Percentiles rank a stretch among this genome's conserved stretches.
phyloP scores from a whole-genome alignment of 2,888 invertebrate species.

The Polymixis lichenea region DNA sequence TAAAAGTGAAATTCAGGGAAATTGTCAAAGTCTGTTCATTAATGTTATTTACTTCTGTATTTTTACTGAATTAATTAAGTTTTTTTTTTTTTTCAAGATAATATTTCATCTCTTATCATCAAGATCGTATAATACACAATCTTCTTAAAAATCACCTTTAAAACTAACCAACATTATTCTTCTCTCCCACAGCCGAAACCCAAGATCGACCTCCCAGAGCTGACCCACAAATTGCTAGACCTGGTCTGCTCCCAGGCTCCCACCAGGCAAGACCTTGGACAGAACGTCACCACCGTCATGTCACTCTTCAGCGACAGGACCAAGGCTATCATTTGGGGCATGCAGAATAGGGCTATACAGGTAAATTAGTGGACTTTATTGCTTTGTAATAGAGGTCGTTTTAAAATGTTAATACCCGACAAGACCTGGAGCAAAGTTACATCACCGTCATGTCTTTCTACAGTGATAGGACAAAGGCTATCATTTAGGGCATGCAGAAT shows the following conservation, averaged over 20 bases:
- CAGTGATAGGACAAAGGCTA: no score
- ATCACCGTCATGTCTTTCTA: no score
- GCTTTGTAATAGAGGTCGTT: neutral
- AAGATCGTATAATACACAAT: no score
- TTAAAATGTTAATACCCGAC: neutral
- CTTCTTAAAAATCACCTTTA: neutral
- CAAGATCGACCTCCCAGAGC: constrained; percentile 80
- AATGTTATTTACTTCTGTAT: no score
- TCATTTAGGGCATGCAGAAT: no score
- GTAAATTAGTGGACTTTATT: constrained; percentile 64
- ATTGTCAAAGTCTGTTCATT: no score
- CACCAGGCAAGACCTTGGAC: constrained; percentile 80
- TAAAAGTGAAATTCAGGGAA: no score
- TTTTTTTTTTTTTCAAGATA: no score
- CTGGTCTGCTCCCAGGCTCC: constrained; percentile 85
- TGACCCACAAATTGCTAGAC: constrained; percentile 80
- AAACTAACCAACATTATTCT: neutral
- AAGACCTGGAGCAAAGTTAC: no score
- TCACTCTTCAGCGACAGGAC: constrained; percentile 95
- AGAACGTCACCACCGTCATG: constrained; percentile 73
- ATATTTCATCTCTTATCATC: no score
- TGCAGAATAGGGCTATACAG: constrained; percentile 99
- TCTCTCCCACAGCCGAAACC: constrained; percentile 75
- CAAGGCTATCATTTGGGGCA: constrained; percentile 99
- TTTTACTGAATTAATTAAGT: no score